Evolutionary conservation across 1,140 invertebrate genomes (phyloP), one percentile per base, ranked within the genome.

Genomic region (Drosophila yakuba): DNA sequence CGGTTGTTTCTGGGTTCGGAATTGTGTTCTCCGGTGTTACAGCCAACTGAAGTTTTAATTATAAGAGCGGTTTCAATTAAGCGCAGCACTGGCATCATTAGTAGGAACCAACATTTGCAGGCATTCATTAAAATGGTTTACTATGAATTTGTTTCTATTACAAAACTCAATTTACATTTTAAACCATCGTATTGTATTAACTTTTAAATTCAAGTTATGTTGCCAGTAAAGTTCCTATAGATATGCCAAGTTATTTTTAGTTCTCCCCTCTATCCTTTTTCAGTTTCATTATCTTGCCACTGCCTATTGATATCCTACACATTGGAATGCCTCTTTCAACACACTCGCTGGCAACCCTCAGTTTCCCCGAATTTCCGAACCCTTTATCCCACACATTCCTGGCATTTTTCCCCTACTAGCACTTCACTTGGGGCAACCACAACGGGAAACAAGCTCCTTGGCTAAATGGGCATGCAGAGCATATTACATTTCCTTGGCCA

Each of bases 361-460:
- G 32, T 68, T 68, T 66, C 60, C 64, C 50, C 20, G 32, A 68
- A 68, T 66, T 68, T 68, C 47, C 32, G 44, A 66, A 48, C 55
- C 62, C 55, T 32, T 66, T 39, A 14, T 35, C 17, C 45, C 41
- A 36, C 44, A 58, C 43, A 71, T 72, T 71, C 66, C 67, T 14
- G 12, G 52, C 41, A 71, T 58, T 66, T 52, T 66, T 64, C 43
- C 28, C 63, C 63, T 51, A 28, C 44, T 82, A 28, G 25, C 64
- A 62, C 68, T 57, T 67, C 20, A 38, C 54, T 67, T 15, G 47
- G 47, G 59, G 54, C 47, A 83, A 68, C 74, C 74, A 44, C 79
- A 83, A 55, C 54, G 43, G 51, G 8, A 41, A 81, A 78, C 54
- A 81, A 81, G 76, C 72, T 82, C 57, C 45, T 45, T 36, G 78